A percentile compares a stretch with the other conserved stretches of the same genome.
Evolutionary conservation across 2,888 invertebrate species (phyloP).

Genomic region (Chrysomela aeneicollis): DNA sequence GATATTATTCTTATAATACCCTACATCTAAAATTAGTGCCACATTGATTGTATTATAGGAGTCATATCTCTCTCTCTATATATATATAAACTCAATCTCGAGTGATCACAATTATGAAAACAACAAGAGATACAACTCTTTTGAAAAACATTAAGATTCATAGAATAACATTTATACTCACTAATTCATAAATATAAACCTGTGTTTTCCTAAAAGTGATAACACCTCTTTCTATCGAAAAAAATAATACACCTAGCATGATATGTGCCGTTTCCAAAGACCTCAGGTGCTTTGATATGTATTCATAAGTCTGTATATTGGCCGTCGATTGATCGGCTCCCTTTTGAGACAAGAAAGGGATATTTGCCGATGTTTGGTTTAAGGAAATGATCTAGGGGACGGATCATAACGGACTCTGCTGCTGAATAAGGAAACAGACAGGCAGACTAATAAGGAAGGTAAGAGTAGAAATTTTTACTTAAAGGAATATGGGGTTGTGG

Average conservation of each 20-base stretch:
- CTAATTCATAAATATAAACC: conserved; percentile 42
- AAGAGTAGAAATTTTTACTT: conserved; percentile 77
- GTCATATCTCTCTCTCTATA: conserved; percentile 41
- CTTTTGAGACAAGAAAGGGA: conserved; percentile 53
- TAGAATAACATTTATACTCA: conserved; percentile 50
- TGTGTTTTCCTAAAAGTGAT: conserved; percentile 42
- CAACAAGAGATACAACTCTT: conserved; percentile 49
- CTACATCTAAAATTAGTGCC: conserved; percentile 50
- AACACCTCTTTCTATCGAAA: conserved; percentile 44
- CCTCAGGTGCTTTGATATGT: conserved; percentile 58
- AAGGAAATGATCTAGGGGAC: conserved; percentile 45
- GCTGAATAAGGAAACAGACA: conserved; percentile 48
- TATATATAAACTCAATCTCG: conserved; percentile 26
- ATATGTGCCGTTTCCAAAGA: conserved; percentile 53
- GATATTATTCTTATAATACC: conserved; percentile 19
- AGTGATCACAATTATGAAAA: conserved; percentile 36
- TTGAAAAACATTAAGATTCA: conserved; percentile 52
- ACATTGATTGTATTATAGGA: conserved; percentile 57
- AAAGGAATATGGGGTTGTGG: conserved; percentile 70
- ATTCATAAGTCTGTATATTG: conserved; percentile 56
- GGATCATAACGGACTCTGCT: conserved; percentile 60
- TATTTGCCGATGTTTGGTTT: conserved; percentile 15
- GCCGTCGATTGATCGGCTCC: conserved; percentile 47
- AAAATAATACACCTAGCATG: conserved; percentile 49
- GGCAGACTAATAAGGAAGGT: conserved; percentile 55